These are phyloP conservation scores for Nothura maculosa DNA, from an alignment of 2,797 vertebrate species.

Conservation along the genomic window DNA sequence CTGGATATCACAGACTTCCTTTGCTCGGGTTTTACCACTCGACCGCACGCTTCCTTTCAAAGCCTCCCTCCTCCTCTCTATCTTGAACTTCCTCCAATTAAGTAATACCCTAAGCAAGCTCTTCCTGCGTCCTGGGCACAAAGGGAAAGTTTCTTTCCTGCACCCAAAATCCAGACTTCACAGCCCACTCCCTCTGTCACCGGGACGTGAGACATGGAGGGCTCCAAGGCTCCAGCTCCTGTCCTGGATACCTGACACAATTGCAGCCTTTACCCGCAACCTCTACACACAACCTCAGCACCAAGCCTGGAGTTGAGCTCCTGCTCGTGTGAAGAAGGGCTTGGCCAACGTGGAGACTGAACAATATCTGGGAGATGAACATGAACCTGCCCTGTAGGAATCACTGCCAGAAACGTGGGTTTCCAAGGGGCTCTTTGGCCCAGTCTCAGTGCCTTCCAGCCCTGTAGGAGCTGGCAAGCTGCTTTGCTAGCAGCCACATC, in stretches of 20 bases:
- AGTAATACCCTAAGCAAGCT: neutral
- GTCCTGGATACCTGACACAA: neutral
- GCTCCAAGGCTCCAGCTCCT: neutral
- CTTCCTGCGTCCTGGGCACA: neutral
- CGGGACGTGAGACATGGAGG: neutral
- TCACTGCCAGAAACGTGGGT: neutral
- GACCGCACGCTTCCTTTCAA: conserved; percentile 22
- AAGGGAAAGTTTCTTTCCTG: neutral
- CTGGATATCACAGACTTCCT: conserved; percentile 7
- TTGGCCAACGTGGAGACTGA: neutral
- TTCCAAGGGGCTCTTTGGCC: neutral
- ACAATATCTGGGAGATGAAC: neutral
- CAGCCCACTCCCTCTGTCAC: neutral
- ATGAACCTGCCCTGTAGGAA: neutral
- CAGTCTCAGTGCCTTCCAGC: neutral
- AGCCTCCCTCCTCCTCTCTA: neutral
- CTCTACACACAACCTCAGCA: neutral
- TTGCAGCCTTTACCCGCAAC: neutral
- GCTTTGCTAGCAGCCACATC: neutral
- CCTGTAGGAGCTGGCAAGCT: neutral
- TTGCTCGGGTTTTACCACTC: neutral
- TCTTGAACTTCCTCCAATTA: neutral
- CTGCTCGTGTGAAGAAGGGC: neutral
- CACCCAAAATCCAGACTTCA: neutral
- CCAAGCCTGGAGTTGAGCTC: neutral